Conservation (phyloP, 2,888 invertebrate genomes). For the Cylloceria caligata region DNA sequence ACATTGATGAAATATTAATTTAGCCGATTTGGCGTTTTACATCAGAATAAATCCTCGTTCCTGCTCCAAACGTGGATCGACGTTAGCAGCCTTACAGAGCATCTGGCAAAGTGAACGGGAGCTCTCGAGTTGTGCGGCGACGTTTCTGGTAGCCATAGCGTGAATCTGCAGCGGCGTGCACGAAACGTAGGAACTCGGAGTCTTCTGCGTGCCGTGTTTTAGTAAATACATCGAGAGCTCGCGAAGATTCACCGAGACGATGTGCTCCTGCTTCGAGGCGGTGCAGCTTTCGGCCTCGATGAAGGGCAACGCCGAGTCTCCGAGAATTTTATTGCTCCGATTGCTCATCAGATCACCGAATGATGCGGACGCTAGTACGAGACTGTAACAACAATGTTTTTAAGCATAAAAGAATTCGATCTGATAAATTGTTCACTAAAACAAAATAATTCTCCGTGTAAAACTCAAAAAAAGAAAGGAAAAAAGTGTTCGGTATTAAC, state of each 20-base stretch:
- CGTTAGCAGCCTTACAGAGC: conserved; percentile 89
- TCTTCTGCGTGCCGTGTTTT: conserved; percentile 86
- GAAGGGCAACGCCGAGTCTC: conserved; percentile 88
- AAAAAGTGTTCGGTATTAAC: too few relatives aligned
- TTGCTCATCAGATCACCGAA: conserved; percentile 80
- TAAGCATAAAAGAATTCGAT: background rate
- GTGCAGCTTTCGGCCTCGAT: conserved; percentile 94
- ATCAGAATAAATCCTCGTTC: conserved; percentile 92
- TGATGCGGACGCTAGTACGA: conserved; percentile 78
- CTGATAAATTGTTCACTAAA: background rate
- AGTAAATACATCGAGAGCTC: conserved; percentile 93
- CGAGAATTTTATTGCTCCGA: conserved; percentile 78
- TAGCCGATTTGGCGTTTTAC: conserved; percentile 84
- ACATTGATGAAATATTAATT: background rate
- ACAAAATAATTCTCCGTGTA: background rate
- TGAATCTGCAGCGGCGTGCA: conserved; percentile 91
- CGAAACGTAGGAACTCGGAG: conserved; percentile 77
- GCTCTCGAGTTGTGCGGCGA: conserved; percentile 92
- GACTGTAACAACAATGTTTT: conserved; percentile 75
- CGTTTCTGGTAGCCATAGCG: conserved; percentile 92
- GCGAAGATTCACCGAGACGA: conserved; percentile 94
- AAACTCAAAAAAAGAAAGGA: too few relatives aligned
- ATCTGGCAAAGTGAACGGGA: conserved; percentile 92
- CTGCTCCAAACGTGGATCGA: conserved; percentile 89
- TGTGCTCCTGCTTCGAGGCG: conserved; percentile 94